Evolutionary conservation across 2,888 invertebrate species (phyloP).

Genomic region (Nematopogon swammerdamellus): DNA sequence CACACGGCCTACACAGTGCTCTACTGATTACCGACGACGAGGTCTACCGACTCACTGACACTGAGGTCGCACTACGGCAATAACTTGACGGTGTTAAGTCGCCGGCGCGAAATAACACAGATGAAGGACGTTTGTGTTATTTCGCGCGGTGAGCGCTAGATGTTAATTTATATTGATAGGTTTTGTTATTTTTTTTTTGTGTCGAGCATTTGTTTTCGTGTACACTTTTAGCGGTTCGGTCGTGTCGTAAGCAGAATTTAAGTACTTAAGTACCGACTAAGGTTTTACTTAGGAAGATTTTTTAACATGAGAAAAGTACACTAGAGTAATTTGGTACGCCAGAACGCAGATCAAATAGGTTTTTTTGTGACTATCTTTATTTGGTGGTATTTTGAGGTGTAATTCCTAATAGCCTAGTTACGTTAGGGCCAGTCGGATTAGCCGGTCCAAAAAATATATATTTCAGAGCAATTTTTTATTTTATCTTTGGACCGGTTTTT

Average conservation of each 20-base stretch:
- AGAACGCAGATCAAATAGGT: background rate
- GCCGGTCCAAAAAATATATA: background rate
- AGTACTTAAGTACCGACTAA: background rate
- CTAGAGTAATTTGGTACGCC: background rate
- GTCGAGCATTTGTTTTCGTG: background rate
- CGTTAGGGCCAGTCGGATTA: background rate
- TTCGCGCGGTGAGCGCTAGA: no score
- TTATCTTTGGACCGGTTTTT: no score
- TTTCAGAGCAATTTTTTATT: no score
- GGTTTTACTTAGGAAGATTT: background rate
- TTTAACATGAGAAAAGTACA: background rate
- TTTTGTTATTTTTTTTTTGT: background rate
- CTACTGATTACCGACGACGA: no score
- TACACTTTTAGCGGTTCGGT: background rate
- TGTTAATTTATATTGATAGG: background rate
- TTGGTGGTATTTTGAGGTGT: background rate
- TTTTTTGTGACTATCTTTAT: background rate
- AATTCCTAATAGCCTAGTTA: background rate
- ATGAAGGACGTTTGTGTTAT: no score
- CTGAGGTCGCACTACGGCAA: no score
- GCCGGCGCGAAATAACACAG: no score
- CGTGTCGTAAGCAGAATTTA: background rate
- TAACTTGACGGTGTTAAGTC: no score
- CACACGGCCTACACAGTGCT: background rate
- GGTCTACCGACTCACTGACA: no score